Evolutionary conservation across 1,140 invertebrate species (phyloP).

Genomic region (Drosophila tani): DNA sequence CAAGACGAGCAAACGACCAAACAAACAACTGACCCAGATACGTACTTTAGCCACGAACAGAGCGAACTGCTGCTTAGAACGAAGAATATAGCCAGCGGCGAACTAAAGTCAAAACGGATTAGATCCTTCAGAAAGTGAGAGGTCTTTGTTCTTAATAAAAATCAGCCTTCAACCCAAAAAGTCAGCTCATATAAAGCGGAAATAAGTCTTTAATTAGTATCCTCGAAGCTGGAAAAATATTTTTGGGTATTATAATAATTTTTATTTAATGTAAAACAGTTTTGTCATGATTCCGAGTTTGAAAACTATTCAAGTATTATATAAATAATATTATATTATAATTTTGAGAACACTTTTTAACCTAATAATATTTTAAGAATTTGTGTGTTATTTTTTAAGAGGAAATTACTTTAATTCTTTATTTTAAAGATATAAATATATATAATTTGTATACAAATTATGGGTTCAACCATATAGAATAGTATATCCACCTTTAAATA

Average conservation of each 20-base stretch:
- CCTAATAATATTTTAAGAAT: background rate
- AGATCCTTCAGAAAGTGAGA: constrained; percentile 37
- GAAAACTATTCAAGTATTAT: background rate
- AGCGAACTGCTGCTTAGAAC: constrained; percentile 25
- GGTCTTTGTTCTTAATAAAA: constrained; percentile 32
- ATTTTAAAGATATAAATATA: no score
- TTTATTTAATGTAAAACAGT: background rate
- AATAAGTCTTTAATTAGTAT: background rate
- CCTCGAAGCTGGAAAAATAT: background rate
- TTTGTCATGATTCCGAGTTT: background rate
- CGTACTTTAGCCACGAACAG: constrained; percentile 40
- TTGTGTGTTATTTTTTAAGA: background rate
- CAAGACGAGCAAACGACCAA: constrained; percentile 41
- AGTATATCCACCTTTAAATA: background rate
- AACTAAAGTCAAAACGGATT: constrained; percentile 36
- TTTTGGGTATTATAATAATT: background rate
- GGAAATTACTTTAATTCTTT: background rate
- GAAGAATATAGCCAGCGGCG: constrained; percentile 19
- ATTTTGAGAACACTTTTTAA: background rate
- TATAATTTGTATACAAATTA: background rate
- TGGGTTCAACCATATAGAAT: no score
- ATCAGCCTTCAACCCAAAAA: no score
- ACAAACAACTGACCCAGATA: constrained; percentile 60
- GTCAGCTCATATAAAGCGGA: background rate
- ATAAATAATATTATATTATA: background rate